Conservation (phyloP, 1,140 invertebrate species). For the Bombus fervidus region DNA sequence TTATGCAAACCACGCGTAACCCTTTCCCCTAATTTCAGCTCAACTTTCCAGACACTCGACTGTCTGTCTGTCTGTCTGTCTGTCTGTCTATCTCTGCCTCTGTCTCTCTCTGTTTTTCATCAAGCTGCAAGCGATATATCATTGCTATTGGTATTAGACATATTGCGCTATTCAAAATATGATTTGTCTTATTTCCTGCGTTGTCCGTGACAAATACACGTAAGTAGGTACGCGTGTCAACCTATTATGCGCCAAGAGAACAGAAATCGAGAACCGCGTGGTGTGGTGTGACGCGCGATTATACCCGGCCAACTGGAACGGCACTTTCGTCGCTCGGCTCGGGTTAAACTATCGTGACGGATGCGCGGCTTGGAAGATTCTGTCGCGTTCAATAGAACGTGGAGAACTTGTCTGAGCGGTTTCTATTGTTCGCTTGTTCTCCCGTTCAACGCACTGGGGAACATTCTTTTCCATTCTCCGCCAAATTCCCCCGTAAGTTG, state of each 20-base stretch:
- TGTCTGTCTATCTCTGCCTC: too few relatives aligned
- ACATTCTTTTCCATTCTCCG: constrained; percentile 22
- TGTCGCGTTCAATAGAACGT: constrained; percentile 24
- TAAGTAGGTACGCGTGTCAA: neutral
- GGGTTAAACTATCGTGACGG: constrained; percentile 42
- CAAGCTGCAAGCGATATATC: neutral
- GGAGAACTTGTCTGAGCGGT: constrained; percentile 22
- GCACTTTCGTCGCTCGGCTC: constrained; percentile 34
- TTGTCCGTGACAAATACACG: too few relatives aligned
- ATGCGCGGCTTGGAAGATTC: constrained; percentile 26
- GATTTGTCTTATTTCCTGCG: too few relatives aligned
- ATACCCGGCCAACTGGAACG: constrained; percentile 19
- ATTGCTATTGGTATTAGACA: too few relatives aligned
- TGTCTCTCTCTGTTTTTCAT: neutral
- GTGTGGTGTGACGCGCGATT: neutral
- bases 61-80: neutral
- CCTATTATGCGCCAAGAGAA: neutral
- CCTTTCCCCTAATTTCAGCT: constrained; percentile 34
- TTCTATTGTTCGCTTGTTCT: constrained; percentile 11
- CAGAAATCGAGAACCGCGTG: constrained; percentile 29
- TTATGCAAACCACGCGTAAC: constrained; percentile 11
- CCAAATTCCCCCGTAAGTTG: neutral
- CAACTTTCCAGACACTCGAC: constrained; percentile 48
- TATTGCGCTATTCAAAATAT: too few relatives aligned
- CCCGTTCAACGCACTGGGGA: too few relatives aligned